Conservation (phyloP, 2,888 invertebrate species). For the Timandra comae region DNA sequence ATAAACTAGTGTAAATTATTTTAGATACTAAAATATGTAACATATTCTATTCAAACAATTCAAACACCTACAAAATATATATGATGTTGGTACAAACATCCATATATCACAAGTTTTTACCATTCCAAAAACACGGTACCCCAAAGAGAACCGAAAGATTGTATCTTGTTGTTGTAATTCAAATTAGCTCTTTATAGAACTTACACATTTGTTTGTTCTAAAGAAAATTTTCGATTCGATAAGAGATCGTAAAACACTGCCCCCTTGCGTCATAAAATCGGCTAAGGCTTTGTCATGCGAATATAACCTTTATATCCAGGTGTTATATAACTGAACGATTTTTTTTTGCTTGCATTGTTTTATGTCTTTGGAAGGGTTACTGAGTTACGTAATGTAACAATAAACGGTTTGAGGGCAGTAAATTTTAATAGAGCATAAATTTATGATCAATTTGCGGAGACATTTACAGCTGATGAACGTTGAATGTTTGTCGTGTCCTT, state of each 20-base stretch:
- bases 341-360: slow-evolving; percentile 65
- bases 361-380: slow-evolving; percentile 62
- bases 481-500: slow-evolving; percentile 36
- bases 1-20: no score
- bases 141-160: slow-evolving; percentile 25
- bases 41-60: no score
- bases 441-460: slow-evolving; percentile 65
- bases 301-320: slow-evolving; percentile 45
- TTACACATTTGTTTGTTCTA: slow-evolving; percentile 53
- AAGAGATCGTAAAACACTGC: slow-evolving; percentile 67
- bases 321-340: slow-evolving; percentile 39
- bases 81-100: no score
- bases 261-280: slow-evolving; percentile 63
- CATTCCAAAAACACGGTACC: slow-evolving; percentile 10
- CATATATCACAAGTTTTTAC: no score
- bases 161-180: slow-evolving; percentile 44
- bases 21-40: no score
- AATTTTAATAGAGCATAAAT: slow-evolving; percentile 71
- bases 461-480: slow-evolving; percentile 65
- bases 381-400: slow-evolving; percentile 64
- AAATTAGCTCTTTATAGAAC: slow-evolving; percentile 47
- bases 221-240: slow-evolving; percentile 62
- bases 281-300: slow-evolving; percentile 43
- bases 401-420: slow-evolving; percentile 64
- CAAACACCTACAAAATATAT: no score